These are phyloP conservation scores for Thymelicus lineola DNA, from an alignment of 2,888 invertebrate species.

Conservation along the genomic window DNA sequence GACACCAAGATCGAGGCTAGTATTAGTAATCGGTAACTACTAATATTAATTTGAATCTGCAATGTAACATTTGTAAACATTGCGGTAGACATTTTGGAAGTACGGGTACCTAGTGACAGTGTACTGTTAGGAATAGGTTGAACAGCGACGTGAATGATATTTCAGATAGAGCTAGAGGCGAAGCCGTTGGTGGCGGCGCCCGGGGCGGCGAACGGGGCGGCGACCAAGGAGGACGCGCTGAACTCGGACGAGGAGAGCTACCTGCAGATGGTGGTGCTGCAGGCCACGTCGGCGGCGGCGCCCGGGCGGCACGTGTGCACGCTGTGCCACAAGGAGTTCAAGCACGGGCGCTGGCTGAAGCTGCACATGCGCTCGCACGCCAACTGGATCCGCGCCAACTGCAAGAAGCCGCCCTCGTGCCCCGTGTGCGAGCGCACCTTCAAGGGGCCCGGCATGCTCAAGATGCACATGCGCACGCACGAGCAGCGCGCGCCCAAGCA, in stretches of 20 bases:
- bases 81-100: too few relatives aligned
- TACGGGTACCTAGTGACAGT: too few relatives aligned
- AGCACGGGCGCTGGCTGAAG: conserved; percentile 86
- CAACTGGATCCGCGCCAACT: conserved; percentile 88
- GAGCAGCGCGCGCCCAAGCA: conserved; percentile 84
- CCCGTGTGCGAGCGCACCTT: conserved; percentile 86
- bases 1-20: background rate
- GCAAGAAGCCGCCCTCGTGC: conserved; percentile 87
- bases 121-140: too few relatives aligned
- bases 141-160: background rate
- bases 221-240: conserved; percentile 58
- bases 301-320: conserved; percentile 86
- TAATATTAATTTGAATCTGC: too few relatives aligned
- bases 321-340: conserved; percentile 87
- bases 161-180: conserved; percentile 37
- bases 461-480: conserved; percentile 88
- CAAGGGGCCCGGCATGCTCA: conserved; percentile 87
- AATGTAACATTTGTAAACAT: too few relatives aligned
- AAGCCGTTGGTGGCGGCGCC: background rate
- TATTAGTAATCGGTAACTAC: background rate
- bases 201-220: background rate
- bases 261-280: conserved; percentile 75
- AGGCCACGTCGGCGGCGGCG: conserved; percentile 81
- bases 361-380: conserved; percentile 87
- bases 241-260: conserved; percentile 79